Evolutionary conservation across 2,797 vertebrate genomes (phyloP).

Genomic region (Pipistrellus pipistrellus): DNA sequence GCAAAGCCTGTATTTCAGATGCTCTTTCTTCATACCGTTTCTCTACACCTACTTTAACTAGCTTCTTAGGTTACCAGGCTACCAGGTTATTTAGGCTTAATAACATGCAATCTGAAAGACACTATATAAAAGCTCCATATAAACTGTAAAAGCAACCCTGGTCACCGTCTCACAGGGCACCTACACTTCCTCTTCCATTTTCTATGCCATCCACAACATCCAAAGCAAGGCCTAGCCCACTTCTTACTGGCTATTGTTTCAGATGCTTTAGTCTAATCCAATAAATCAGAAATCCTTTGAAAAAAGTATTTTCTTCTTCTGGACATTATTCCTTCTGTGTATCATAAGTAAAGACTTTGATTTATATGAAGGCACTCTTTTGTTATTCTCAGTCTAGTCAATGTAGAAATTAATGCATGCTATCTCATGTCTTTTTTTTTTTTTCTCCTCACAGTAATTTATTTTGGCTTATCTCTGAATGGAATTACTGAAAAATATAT

Average conservation of each 20-base stretch:
- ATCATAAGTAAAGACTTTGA: not conserved
- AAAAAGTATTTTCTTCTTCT: conserved; percentile 1
- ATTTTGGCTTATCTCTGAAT: conserved; percentile 41
- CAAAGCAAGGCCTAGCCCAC: not conserved
- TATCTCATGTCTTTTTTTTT: not conserved
- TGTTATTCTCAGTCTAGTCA: not conserved
- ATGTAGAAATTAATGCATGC: not conserved
- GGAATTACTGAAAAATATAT: not conserved
- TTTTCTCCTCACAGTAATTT: conserved; percentile 6
- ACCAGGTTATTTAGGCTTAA: not conserved
- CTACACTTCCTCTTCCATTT: not conserved
- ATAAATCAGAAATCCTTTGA: conserved; percentile 20
- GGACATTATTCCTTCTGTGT: not conserved
- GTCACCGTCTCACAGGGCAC: not conserved
- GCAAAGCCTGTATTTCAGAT: not conserved
- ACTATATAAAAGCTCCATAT: not conserved
- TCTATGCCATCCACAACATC: not conserved
- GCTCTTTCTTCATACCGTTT: not conserved
- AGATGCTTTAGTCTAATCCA: not conserved
- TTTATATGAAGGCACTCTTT: not conserved
- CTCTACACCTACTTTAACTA: not conserved
- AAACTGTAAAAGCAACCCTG: not conserved
- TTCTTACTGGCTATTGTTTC: not conserved
- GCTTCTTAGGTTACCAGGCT: not conserved
- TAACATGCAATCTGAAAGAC: not conserved